phyloP scores from a whole-genome alignment of 64 coral and sea anemone genomes.

The Montipora foliosa region DNA sequence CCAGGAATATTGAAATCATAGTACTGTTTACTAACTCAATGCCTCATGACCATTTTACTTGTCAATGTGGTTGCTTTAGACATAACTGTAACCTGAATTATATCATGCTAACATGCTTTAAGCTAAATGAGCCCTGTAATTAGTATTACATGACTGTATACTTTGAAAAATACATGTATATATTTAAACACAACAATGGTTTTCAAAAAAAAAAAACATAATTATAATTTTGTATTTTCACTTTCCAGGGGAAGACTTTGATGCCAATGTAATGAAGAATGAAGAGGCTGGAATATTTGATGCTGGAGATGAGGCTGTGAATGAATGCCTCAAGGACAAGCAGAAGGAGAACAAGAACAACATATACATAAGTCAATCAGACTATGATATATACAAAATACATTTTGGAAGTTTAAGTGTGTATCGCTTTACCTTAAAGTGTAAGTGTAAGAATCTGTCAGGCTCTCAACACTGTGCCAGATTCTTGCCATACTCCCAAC shows the following conservation, averaged over 20 bases:
- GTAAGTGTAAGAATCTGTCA: conserved; percentile 73
- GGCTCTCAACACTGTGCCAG: conserved; percentile 61
- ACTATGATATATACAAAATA: conserved; percentile 89
- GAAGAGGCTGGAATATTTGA: conserved; percentile 88
- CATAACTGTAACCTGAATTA: too few relatives aligned
- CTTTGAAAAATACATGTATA: too few relatives aligned
- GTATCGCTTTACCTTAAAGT: conserved; percentile 84
- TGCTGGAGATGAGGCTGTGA: conserved; percentile 90
- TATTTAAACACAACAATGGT: too few relatives aligned
- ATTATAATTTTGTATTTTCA: neutral
- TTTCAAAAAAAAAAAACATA: too few relatives aligned
- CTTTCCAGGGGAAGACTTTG: conserved; percentile 64
- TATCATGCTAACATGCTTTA: too few relatives aligned
- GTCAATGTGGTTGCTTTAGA: too few relatives aligned
- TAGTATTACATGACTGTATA: too few relatives aligned
- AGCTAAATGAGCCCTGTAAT: too few relatives aligned
- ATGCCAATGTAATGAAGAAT: conserved; percentile 73
- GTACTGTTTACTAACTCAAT: too few relatives aligned
- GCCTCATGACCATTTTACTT: too few relatives aligned
- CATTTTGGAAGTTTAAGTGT: conserved; percentile 93
- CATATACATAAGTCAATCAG: conserved; percentile 86
- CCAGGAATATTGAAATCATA: too few relatives aligned
- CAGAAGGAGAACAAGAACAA: conserved; percentile 59
- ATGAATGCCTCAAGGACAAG: conserved; percentile 91
- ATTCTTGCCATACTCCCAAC: conserved; percentile 91